Evolutionary conservation across 2,113 vertebrate genomes (phyloP).

Genomic region (Puffinus mauretanicus): DNA sequence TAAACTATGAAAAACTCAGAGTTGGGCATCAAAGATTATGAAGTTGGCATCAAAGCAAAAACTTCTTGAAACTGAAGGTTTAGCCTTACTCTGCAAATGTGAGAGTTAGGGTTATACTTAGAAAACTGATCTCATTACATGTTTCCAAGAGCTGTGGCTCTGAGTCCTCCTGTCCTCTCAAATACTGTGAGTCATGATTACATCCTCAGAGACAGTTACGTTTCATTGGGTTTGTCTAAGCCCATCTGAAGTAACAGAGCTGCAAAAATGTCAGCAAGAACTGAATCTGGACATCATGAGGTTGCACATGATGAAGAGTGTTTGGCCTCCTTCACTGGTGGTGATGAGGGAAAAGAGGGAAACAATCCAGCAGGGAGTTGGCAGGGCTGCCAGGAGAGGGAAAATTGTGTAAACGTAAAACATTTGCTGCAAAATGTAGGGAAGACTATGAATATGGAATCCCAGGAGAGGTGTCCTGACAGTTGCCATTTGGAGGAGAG

Average conservation of each 20-base stretch:
- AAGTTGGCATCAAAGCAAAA: background rate
- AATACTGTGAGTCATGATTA: background rate
- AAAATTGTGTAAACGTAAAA: background rate
- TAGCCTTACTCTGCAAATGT: background rate
- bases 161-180: background rate
- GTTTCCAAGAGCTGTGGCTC: background rate
- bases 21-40: background rate
- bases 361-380: background rate
- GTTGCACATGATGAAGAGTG: background rate
- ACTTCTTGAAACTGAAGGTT: background rate
- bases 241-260: background rate
- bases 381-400: background rate
- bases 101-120: background rate
- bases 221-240: background rate
- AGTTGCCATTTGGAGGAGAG: background rate
- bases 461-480: background rate
- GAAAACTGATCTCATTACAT: background rate
- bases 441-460: background rate
- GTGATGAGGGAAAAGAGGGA: background rate
- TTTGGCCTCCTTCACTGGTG: background rate
- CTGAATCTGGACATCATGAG: background rate
- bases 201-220: background rate
- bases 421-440: background rate
- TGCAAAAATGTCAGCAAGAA: background rate
- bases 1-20: background rate